Evolutionary conservation across 2,888 invertebrate species (phyloP), one percentile per base, ranked within the genome.

Genomic region (Noctua janthe): DNA sequence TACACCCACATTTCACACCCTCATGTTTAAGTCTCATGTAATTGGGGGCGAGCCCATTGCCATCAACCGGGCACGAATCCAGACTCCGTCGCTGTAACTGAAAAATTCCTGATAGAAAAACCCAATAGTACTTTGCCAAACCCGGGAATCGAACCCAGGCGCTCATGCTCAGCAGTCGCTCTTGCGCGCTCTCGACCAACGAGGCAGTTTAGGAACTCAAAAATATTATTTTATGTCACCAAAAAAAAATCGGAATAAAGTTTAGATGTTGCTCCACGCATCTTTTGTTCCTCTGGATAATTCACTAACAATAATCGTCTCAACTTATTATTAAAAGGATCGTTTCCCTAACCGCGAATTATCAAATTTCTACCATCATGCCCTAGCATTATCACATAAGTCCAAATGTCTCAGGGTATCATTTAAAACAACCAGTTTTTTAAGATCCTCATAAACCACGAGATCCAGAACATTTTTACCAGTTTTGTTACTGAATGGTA

Each of bases 321-420:
- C 91, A 93, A 94, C 94, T 95, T 95, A 95, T 97, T 96, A 97
- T 97, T 96, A 97, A 97, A 96, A 95, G 92, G 95, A 95, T 95
- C 96, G 95, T 95, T 96, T 95, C 92, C 90, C 94, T 95, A 96
- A 96, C 97, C 96, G 95, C 94, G 95, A 95, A 97, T 97, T 97
- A 97, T 97, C 97, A 96, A 96, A 97, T 97, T 96, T 96, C 96
- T 94, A 94, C 91, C 92, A 93, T 85, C 94, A 95, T 93, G 94
- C 96, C 96, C 95, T 96, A 96, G 94, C 89, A 96, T 96, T 96
- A 97, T 96, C 96, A 96, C 95, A 96, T 96, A 96, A 95, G 96
- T 96, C 95, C 95, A 95, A 96, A 96, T 96, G 96, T 97, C 96
- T 96, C 93, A 94, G 89, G 94, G 92, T 94, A 94, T 92, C 94